These are phyloP conservation scores for Hirtodrosophila histrioides DNA, from an alignment of 2,888 invertebrate species.

Conservation along the genomic window DNA sequence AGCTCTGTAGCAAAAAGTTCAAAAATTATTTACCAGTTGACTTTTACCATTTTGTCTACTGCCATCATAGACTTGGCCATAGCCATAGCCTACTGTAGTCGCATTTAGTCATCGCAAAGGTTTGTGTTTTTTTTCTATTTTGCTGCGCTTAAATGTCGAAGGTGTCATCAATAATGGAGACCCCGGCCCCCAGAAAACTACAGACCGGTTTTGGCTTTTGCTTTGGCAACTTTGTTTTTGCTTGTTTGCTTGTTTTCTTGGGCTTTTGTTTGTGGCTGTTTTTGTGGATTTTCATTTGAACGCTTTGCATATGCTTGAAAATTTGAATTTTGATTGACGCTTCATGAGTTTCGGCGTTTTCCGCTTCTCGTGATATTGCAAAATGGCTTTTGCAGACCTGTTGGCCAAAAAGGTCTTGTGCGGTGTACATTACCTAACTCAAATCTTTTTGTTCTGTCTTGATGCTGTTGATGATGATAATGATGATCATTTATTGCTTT, in stretches of 20 bases:
- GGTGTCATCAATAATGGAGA: constrained; percentile 73
- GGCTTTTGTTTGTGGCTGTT: constrained; percentile 8
- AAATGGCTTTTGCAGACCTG: constrained; percentile 43
- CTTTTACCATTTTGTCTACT: constrained; percentile 72
- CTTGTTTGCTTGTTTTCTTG: constrained; percentile 32
- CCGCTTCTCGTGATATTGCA: constrained; percentile 51
- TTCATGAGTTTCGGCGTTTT: constrained; percentile 51
- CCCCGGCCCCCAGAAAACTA: constrained; percentile 9
- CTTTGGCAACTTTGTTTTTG: constrained; percentile 32
- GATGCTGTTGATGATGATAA: constrained; percentile 12
- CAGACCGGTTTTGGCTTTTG: constrained; percentile 51
- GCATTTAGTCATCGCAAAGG: constrained; percentile 56
- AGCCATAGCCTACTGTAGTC: constrained; percentile 42
- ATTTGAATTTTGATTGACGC: constrained; percentile 72
- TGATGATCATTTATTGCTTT: constrained; percentile 6
- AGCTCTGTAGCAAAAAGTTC: constrained; percentile 48
- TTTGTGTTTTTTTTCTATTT: constrained; percentile 33
- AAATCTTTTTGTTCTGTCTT: constrained; percentile 50
- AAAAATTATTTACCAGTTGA: constrained; percentile 65
- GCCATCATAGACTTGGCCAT: constrained; percentile 1
- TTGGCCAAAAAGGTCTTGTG: constrained; percentile 31
- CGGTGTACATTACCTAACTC: constrained; percentile 35
- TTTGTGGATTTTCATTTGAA: constrained; percentile 45
- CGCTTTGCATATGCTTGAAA: constrained; percentile 58
- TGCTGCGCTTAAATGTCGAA: constrained; percentile 71